phyloP scores from a whole-genome alignment of 2,888 invertebrate genomes.

The Rotaria socialis region DNA sequence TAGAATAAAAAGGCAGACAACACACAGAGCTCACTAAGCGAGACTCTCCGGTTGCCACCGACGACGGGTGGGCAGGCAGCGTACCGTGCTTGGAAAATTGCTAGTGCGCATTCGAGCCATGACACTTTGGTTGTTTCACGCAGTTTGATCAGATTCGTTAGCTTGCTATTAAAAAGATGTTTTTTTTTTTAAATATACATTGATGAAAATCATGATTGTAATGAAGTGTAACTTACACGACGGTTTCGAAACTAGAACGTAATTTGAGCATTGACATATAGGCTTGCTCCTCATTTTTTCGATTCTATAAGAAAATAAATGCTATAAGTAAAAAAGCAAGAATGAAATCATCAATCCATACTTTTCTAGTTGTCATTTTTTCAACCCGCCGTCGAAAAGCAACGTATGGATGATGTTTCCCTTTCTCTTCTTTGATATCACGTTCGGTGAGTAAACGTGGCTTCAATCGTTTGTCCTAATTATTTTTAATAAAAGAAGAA shows the following conservation, averaged over 20 bases:
- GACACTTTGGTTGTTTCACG: slow-evolving; percentile 4
- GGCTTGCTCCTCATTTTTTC: slow-evolving; percentile 33
- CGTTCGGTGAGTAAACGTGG: slow-evolving; percentile 9
- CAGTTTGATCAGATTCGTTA: slow-evolving; percentile 30
- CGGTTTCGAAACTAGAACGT: not conserved
- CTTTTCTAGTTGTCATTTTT: slow-evolving; percentile 34
- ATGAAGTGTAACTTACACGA: not conserved
- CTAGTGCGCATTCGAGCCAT: not conserved
- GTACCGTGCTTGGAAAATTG: slow-evolving; percentile 36
- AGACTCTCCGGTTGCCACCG: slow-evolving; percentile 27
- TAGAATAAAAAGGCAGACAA: slow-evolving; percentile 33
- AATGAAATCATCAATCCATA: not conserved
- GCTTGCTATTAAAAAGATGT: not conserved
- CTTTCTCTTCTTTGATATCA: slow-evolving; percentile 36
- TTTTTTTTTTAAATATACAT: not conserved
- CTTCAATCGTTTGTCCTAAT: slow-evolving; percentile 30
- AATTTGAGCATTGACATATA: slow-evolving; percentile 35
- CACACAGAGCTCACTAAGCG: slow-evolving; percentile 35
- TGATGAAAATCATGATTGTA: not conserved
- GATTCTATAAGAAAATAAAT: not conserved
- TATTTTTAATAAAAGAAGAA: not conserved
- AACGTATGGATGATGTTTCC: slow-evolving; percentile 27
- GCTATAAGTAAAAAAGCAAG: not conserved
- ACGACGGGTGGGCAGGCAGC: slow-evolving; percentile 10
- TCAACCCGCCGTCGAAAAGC: slow-evolving; percentile 36